Evolutionary conservation across 2,888 invertebrate species (phyloP).

Genomic region (Acanthoscelides obtectus): DNA sequence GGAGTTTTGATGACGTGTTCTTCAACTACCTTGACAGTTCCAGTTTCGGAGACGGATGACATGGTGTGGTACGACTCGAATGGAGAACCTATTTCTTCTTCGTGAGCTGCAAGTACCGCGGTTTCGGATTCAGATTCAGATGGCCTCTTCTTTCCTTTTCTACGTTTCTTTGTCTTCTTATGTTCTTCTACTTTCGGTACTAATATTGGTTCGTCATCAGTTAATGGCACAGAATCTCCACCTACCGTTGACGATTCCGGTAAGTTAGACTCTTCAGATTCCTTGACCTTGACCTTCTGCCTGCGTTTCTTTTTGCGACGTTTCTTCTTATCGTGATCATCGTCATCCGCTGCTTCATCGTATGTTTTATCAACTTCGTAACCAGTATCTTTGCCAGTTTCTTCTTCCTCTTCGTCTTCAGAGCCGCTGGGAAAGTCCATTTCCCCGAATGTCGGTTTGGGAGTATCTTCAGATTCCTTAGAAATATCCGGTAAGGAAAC

Average conservation of each 20-base stretch:
- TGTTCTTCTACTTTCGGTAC: conserved; percentile 27
- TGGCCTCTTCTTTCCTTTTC: conserved; percentile 42
- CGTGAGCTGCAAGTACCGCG: conserved; percentile 46
- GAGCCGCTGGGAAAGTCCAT: conserved; percentile 37
- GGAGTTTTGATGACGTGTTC: conserved; percentile 57
- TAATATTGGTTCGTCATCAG: conserved; percentile 41
- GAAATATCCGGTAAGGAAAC: conserved; percentile 50
- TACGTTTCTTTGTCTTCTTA: conserved; percentile 38
- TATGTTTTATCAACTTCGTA: conserved; percentile 69
- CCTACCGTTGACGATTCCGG: conserved; percentile 45
- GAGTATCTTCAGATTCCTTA: conserved; percentile 50
- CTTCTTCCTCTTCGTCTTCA: conserved; percentile 40
- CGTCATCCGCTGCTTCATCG: conserved; percentile 53
- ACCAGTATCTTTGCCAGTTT: conserved; percentile 56
- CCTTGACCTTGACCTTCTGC: conserved; percentile 51
- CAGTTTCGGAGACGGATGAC: conserved; percentile 55
- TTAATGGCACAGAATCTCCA: conserved; percentile 41
- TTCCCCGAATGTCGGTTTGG: conserved; percentile 51
- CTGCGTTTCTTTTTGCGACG: conserved; percentile 44
- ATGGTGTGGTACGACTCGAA: conserved; percentile 58
- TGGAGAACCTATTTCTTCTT: conserved; percentile 50
- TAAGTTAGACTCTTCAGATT: conserved; percentile 49
- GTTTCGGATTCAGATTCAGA: conserved; percentile 30
- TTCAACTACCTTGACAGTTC: conserved; percentile 62
- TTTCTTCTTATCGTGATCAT: conserved; percentile 45